Conservation (phyloP, 2,888 invertebrate species). For the Sminthurinus aureus region DNA sequence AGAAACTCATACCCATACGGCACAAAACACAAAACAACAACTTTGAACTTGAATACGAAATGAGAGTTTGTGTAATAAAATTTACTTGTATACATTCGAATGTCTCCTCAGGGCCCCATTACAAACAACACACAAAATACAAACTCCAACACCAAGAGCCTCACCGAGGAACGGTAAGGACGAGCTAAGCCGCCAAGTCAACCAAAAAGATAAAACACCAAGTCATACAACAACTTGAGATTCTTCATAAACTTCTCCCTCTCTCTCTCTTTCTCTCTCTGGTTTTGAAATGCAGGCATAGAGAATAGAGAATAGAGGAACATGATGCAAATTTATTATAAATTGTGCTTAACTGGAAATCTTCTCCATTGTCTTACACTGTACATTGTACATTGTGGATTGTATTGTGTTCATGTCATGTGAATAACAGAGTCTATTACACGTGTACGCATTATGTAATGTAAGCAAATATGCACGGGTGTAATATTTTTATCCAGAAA, state of each 20-base stretch:
- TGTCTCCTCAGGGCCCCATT: conserved; percentile 46
- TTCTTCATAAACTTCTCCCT: neutral
- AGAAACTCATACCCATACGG: neutral
- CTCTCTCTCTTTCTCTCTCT: neutral
- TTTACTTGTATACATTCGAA: conserved; percentile 45
- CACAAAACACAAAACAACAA: conserved; percentile 13
- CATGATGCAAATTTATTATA: conserved; percentile 13
- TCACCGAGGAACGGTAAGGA: no score
- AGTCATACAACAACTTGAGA: conserved; percentile 13
- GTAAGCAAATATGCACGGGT: no score
- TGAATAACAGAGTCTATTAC: no score
- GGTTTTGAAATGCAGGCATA: neutral
- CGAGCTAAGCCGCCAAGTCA: conserved; percentile 40
- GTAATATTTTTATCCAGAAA: no score
- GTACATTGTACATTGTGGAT: no score
- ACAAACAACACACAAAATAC: no score
- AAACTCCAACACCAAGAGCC: no score
- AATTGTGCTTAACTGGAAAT: neutral
- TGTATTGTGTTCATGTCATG: no score
- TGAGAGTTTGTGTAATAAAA: conserved; percentile 44
- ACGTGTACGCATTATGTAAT: no score
- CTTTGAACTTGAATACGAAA: conserved; percentile 36
- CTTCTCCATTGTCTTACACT: no score
- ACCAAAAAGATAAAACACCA: conserved; percentile 38
- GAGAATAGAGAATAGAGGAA: neutral